These are phyloP conservation scores for Rutilus rutilus DNA, from an alignment of 2,113 vertebrate species.

Conservation along the genomic window DNA sequence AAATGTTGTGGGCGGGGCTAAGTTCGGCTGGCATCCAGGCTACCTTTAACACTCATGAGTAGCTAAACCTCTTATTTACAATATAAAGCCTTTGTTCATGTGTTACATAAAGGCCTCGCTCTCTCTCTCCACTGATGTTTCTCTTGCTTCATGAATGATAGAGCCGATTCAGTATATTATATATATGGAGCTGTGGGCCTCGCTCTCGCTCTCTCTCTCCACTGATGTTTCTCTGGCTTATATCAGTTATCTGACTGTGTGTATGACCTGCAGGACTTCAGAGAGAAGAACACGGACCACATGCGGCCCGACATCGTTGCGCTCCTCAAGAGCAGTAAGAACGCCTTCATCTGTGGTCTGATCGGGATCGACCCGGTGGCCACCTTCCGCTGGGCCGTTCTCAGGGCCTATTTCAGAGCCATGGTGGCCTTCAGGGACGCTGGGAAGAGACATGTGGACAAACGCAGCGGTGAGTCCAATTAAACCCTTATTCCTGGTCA, in stretches of 20 bases:
- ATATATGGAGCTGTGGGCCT: neutral
- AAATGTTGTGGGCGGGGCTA: too few species aligned
- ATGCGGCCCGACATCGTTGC: conserved; percentile 97
- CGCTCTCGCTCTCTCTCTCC: neutral
- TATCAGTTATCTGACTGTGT: neutral
- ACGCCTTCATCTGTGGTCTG: conserved; percentile 92
- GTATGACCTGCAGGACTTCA: conserved; percentile 84
- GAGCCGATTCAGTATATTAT: too few species aligned
- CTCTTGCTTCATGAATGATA: too few species aligned
- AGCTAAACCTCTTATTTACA: conserved; percentile 21
- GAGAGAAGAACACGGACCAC: conserved; percentile 99
- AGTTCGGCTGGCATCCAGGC: too few species aligned
- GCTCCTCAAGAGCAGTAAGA: conserved; percentile 92
- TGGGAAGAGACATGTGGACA: conserved; percentile 85
- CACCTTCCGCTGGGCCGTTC: conserved; percentile 95
- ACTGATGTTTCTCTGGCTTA: neutral
- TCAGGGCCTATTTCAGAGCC: conserved; percentile 93
- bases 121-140: too few species aligned
- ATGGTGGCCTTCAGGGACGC: conserved; percentile 90
- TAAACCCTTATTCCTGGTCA: neutral
- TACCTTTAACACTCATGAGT: neutral
- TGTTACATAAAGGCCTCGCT: neutral
- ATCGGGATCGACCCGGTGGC: conserved; percentile 93
- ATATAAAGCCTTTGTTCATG: conserved; percentile 16
- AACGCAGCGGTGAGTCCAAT: conserved; percentile 85